Conservation (phyloP, 2,113 vertebrate genomes). For the Osmerus eperlanus region DNA sequence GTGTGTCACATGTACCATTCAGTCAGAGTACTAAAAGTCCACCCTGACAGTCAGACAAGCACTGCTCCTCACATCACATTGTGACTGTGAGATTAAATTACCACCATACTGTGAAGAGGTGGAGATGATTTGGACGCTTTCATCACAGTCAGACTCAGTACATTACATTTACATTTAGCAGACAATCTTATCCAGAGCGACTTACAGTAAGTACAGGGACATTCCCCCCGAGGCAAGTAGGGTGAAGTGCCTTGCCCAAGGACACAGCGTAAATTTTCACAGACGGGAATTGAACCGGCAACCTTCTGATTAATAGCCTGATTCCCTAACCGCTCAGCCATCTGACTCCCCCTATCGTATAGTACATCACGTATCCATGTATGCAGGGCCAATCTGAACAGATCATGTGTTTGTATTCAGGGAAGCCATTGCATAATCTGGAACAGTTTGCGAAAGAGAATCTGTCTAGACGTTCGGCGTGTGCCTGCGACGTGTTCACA, state of each 20-base stretch:
- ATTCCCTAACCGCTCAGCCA: no score
- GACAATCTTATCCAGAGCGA: no score
- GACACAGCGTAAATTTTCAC: no score
- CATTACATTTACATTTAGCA: no score
- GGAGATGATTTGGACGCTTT: not conserved
- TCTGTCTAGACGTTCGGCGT: not conserved
- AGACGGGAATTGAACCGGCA: no score
- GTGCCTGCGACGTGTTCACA: not conserved
- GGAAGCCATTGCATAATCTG: not conserved
- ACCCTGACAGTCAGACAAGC: not conserved
- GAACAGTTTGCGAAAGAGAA: not conserved
- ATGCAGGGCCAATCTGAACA: not conserved
- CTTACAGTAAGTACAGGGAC: no score
- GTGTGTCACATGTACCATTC: constrained; percentile 12
- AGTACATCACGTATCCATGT: not conserved
- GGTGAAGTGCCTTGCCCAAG: no score
- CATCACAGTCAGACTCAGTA: not conserved
- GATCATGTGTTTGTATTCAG: not conserved
- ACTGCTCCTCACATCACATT: not conserved
- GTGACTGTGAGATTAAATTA: not conserved
- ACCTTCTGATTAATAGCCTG: no score
- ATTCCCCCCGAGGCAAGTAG: no score
- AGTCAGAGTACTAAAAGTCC: not conserved
- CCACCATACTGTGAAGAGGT: no score
- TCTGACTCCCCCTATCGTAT: no score